These are phyloP conservation scores for Hermodice carunculata DNA, from an alignment of 2,888 invertebrate genomes.

Conservation along the genomic window DNA sequence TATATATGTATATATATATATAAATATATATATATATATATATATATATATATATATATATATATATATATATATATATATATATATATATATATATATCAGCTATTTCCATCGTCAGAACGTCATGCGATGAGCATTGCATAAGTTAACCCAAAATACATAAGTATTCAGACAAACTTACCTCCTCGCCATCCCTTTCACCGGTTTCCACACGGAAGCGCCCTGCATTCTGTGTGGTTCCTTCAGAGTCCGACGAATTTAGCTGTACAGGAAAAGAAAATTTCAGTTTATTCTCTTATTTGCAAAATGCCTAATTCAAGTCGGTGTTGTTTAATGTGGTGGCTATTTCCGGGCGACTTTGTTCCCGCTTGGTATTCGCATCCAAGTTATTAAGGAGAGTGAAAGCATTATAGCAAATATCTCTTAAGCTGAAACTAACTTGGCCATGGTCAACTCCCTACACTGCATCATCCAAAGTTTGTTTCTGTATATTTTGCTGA, in stretches of 20 bases:
- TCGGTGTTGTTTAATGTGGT: too few species aligned
- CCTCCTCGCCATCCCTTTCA: constrained; percentile 31
- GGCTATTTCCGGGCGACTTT: too few species aligned
- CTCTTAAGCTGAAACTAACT: too few species aligned
- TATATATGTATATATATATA: not conserved
- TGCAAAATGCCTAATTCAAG: not conserved
- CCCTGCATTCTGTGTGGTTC: constrained; percentile 4
- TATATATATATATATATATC: not conserved
- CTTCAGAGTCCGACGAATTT: constrained; percentile 24
- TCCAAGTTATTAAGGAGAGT: too few species aligned
- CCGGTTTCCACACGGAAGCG: constrained; percentile 30
- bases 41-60: not conserved
- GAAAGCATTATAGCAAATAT: too few species aligned
- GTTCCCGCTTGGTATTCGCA: too few species aligned
- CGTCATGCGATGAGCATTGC: not conserved
- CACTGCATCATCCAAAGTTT: too few species aligned
- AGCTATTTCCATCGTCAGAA: too few species aligned
- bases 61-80: not conserved
- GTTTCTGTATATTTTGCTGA: too few species aligned
- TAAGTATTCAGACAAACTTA: too few species aligned
- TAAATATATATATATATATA: not conserved
- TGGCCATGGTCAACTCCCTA: too few species aligned
- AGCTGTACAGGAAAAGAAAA: too few species aligned
- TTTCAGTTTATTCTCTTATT: not conserved
- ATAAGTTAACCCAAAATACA: not conserved